These are phyloP conservation scores for Pygocentrus nattereri DNA, from an alignment of 2,797 vertebrate species.

Conservation along the genomic window DNA sequence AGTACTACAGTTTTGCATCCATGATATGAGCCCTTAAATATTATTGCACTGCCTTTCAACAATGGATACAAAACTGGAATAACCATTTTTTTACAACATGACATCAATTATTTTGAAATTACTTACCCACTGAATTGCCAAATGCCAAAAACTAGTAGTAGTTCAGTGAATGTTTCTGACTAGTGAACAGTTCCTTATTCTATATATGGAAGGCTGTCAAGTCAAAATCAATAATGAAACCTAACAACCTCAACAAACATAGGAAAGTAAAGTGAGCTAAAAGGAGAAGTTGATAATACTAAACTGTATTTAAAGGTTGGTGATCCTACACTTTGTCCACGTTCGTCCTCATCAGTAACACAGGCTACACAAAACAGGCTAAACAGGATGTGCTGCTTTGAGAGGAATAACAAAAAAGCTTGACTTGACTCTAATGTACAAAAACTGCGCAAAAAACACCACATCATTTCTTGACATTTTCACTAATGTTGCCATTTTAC, in stretches of 20 bases:
- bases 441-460: not conserved
- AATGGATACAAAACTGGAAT: too few relatives aligned
- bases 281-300: not conserved
- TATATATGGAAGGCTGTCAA: not conserved
- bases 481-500: constrained; percentile 26
- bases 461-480: constrained; percentile 26
- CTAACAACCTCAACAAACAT: not conserved
- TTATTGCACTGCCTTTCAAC: too few relatives aligned
- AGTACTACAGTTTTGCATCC: too few relatives aligned
- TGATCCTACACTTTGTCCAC: not conserved
- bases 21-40: too few relatives aligned
- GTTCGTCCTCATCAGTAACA: not conserved
- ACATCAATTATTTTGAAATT: not conserved
- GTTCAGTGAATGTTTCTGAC: too few relatives aligned
- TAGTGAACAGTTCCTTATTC: not conserved
- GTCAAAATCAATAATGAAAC: constrained; percentile 2
- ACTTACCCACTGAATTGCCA: not conserved
- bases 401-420: not conserved
- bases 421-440: not conserved
- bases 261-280: not conserved
- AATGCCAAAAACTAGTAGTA: not conserved
- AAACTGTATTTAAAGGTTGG: not conserved
- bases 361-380: not conserved
- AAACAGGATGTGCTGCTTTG: not conserved
- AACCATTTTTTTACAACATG: not conserved